Evolutionary conservation across 1,140 invertebrate genomes (phyloP).

Genomic region (Paracyclopina nana): DNA sequence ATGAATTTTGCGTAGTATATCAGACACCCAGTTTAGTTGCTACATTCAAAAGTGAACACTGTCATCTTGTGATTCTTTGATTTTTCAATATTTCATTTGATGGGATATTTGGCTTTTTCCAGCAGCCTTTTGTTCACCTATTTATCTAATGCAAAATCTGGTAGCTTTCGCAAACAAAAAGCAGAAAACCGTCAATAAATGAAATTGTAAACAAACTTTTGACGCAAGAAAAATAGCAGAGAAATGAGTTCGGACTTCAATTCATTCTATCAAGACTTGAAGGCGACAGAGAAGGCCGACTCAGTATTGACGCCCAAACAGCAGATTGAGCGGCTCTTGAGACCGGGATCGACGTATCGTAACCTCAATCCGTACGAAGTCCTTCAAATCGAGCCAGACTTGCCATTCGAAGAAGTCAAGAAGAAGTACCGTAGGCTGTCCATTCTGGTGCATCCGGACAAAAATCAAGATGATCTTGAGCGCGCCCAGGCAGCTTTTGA

Average conservation of each 20-base stretch:
- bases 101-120: no score
- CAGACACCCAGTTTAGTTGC: no score
- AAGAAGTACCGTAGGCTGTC: slow-evolving; percentile 76
- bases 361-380: slow-evolving; percentile 93
- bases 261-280: slow-evolving; percentile 43
- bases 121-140: no score
- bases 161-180: no score
- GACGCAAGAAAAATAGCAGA: no score
- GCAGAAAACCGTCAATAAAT: no score
- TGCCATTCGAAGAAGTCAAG: slow-evolving; percentile 71
- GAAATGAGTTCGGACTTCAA: not conserved
- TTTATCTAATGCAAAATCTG: no score
- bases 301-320: slow-evolving; percentile 75
- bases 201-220: no score
- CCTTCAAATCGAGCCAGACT: slow-evolving; percentile 76
- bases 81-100: no score
- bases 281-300: slow-evolving; percentile 81
- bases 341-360: slow-evolving; percentile 84
- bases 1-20: no score
- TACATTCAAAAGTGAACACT: no score
- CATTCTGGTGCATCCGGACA: slow-evolving; percentile 74
- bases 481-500: slow-evolving; percentile 44
- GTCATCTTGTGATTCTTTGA: no score
- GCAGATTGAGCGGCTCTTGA: slow-evolving; percentile 75
- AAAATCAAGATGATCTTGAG: slow-evolving; percentile 87